Conservation (phyloP, 2,888 invertebrate species). For the Reticulitermes lucifugus region DNA sequence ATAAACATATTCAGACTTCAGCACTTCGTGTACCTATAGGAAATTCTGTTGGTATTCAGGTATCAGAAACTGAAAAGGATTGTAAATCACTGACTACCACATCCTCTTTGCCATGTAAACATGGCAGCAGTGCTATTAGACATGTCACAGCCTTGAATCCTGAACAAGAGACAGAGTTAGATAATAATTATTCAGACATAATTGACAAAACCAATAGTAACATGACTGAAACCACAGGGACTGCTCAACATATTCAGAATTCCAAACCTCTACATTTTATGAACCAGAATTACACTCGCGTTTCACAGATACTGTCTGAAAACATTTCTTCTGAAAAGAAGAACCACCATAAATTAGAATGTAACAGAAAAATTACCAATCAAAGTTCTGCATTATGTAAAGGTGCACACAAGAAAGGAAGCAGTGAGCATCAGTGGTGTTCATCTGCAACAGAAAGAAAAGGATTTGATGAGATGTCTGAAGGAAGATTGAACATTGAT, state of each 20-base stretch:
- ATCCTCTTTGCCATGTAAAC: too few relatives aligned
- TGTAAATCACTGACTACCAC: too few relatives aligned
- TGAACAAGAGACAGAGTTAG: background rate
- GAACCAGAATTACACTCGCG: too few relatives aligned
- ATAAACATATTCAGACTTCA: conserved; percentile 41
- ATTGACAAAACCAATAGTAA: background rate
- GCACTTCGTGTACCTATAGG: conserved; percentile 51
- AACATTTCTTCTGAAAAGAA: too few relatives aligned
- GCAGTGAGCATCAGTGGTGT: background rate
- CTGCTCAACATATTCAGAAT: background rate
- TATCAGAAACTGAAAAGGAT: conserved; percentile 54
- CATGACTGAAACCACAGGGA: background rate
- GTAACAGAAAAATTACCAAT: too few relatives aligned
- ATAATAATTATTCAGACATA: background rate
- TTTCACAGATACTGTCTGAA: too few relatives aligned
- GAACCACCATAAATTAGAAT: too few relatives aligned
- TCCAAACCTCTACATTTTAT: background rate
- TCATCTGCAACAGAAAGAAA: background rate
- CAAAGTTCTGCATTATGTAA: background rate
- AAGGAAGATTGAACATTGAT: background rate
- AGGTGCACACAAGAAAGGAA: background rate
- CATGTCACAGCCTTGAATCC: too few relatives aligned
- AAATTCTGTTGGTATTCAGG: conserved; percentile 61
- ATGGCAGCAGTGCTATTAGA: too few relatives aligned
- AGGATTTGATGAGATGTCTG: too few relatives aligned